Base-by-base conservation (phyloP, 2,888 invertebrate genomes). In the Trissolcus japonicus region DNA sequence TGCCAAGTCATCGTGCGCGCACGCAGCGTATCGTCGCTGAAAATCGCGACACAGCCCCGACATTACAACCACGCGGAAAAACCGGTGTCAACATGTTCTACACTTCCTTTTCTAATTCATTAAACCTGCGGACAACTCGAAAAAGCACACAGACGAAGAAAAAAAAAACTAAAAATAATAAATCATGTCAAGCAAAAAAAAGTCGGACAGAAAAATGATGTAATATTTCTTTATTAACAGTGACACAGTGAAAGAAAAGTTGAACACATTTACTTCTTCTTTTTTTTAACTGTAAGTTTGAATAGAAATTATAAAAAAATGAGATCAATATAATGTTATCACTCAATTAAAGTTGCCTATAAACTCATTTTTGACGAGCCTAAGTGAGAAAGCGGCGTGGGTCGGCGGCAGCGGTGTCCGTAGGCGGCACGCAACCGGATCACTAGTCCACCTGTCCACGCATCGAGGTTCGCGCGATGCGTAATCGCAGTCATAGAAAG, bases 1-100 rank as follows among this genome's bases (percentile, higher is more conserved):
- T 43, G 68, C 48, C 43, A 61, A 73, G 69, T 66, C 66, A 61
- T 63, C 51, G 60, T 19, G 71, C 69, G 71, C 59, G 67, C 60
- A 72, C 63, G 65, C 54, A 46, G 55, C 69, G 67, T 80, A 80
- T 80, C 80, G 79, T 62, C 41, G 46, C 62, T 54, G 63, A 75
- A 65, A 66, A 80, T 80, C 80, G 67, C 75, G 56, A 69, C 62
- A 67, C 65, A 62, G 62, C 6, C 25, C 74, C 46, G 75, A 75
- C 71, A 41, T 60, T 65, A 69, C 68, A 69, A 54, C 54, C 9
- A 56, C 29, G 46, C 60, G 35, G 29, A 51, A 54, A 43, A 67
- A 56, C 59, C 56, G 66, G 62, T 61, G 57, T 75, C 69, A 65
- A 55, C 63, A 53, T 17, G 59, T 55, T n/a, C 59, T 29, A 25